phyloP scores from a whole-genome alignment of 2,888 invertebrate species.

The Eutolmus rufibarbis region DNA sequence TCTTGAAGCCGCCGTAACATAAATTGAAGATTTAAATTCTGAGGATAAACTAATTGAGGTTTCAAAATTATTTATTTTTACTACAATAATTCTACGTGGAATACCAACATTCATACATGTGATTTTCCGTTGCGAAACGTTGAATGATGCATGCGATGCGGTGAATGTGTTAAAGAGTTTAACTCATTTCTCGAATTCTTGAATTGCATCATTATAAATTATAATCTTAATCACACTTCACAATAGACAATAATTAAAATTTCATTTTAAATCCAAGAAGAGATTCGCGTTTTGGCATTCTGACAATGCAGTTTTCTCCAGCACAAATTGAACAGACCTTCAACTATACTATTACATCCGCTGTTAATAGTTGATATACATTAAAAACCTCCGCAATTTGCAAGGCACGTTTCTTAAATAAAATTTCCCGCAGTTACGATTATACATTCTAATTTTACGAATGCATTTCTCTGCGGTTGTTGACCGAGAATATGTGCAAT shows the following conservation, averaged over 20 bases:
- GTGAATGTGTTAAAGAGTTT: not conserved
- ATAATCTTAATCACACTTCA: not conserved
- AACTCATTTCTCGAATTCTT: not conserved
- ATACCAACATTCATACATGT: too few relatives aligned
- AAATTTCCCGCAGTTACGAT: too few relatives aligned
- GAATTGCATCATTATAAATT: not conserved
- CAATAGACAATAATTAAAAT: not conserved
- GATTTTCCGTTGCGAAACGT: too few relatives aligned
- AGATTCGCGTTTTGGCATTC: not conserved
- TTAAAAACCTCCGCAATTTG: not conserved
- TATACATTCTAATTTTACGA: not conserved
- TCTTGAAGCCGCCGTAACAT: too few relatives aligned
- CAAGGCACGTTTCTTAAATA: not conserved
- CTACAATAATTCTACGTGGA: too few relatives aligned
- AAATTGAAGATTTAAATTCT: too few relatives aligned
- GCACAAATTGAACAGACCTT: not conserved
- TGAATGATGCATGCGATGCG: too few relatives aligned
- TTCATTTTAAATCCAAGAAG: not conserved
- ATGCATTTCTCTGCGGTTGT: not conserved
- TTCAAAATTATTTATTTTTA: too few relatives aligned
- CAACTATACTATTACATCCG: not conserved
- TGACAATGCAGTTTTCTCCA: too few relatives aligned
- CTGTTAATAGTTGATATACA: not conserved
- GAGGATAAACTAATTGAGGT: too few relatives aligned
- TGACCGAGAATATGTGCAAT: not conserved